Percentiles rank a stretch among this genome's conserved stretches.
phyloP scores from a whole-genome alignment of 2,888 invertebrate species.

The Resseliella maxima region DNA sequence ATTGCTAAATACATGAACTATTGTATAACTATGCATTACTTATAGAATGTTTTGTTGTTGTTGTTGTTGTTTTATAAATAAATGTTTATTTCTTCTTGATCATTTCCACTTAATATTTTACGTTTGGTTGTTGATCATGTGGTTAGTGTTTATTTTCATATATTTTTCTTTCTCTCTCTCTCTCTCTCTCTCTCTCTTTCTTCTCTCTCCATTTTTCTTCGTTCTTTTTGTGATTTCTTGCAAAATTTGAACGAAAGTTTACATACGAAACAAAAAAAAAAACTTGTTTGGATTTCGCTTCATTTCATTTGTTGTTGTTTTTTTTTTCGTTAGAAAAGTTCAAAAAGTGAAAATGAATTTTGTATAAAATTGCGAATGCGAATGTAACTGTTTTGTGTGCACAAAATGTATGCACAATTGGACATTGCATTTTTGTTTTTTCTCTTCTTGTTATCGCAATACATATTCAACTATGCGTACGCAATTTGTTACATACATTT shows the following conservation, averaged over 20 bases:
- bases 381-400: no score
- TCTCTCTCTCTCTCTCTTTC: no score
- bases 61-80: not conserved
- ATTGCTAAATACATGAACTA: conserved; percentile 27
- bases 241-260: not conserved
- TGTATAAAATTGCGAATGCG: not conserved
- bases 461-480: not conserved
- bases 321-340: not conserved
- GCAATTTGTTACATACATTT: not conserved
- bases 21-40: conserved; percentile 4
- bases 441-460: no score
- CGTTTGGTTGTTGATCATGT: not conserved
- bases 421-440: not conserved
- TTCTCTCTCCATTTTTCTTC: no score
- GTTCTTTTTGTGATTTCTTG: no score
- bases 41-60: not conserved
- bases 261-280: not conserved
- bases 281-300: not conserved
- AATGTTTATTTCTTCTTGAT: not conserved
- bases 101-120: not conserved
- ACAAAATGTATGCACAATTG: no score
- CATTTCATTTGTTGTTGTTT: not conserved
- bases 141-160: not conserved
- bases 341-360: conserved; percentile 42
- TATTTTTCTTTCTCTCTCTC: no score